These are phyloP conservation scores for Eubasilissa regina DNA, from an alignment of 1,140 invertebrate genomes.

Conservation along the genomic window DNA sequence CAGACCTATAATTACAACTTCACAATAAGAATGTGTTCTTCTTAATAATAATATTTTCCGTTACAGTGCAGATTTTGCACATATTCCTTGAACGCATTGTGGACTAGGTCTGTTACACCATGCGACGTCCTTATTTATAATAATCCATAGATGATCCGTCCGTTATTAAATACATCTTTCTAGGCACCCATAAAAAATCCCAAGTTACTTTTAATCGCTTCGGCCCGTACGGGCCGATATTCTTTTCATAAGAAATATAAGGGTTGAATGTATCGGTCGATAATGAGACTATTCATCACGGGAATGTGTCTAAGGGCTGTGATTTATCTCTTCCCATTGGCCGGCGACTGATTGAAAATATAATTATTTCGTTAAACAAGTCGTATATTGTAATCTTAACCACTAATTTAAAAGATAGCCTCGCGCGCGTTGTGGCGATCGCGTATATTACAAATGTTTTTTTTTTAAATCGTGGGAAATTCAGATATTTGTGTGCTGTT, in stretches of 20 bases:
- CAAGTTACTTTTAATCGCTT: constrained; percentile 7
- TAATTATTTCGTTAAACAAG: constrained; percentile 18
- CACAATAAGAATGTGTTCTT: too few species aligned
- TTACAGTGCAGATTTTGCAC: too few species aligned
- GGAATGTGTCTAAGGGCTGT: constrained; percentile 49
- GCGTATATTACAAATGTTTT: not conserved
- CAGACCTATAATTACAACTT: too few species aligned
- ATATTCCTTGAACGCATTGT: too few species aligned
- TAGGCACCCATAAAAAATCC: not conserved
- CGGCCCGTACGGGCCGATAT: not conserved
- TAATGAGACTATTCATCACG: constrained; percentile 56
- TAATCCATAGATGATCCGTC: too few species aligned
- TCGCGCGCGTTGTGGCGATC: not conserved
- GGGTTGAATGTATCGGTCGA: constrained; percentile 21
- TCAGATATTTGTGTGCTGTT: too few species aligned
- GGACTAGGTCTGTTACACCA: too few species aligned
- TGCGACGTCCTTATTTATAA: too few species aligned
- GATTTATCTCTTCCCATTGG: constrained; percentile 41
- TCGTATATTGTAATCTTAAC: not conserved
- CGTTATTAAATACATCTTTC: too few species aligned
- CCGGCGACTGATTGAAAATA: constrained; percentile 16
- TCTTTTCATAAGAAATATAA: not conserved
- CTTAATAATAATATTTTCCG: too few species aligned
- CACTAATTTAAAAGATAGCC: constrained; percentile 16
- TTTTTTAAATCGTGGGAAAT: constrained; percentile 10